These are phyloP conservation scores for Panagrolaimus sp. DNA, from an alignment of 1,140 invertebrate species.

Conservation along the genomic window DNA sequence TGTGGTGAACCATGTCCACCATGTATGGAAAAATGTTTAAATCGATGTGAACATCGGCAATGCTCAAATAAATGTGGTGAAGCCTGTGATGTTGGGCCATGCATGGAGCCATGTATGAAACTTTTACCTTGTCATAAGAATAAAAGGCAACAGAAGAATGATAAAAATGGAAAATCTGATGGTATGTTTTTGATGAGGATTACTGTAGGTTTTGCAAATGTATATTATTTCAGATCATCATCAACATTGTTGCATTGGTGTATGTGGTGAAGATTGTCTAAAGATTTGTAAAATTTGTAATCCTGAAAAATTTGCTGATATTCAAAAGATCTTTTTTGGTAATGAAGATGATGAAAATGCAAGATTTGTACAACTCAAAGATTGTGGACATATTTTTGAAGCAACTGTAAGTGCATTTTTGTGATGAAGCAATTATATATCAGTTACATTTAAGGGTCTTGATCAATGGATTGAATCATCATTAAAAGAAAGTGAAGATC, in stretches of 20 bases:
- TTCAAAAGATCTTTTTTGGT: conserved; percentile 51
- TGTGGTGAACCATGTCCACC: conserved; percentile 41
- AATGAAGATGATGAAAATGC: conserved; percentile 57
- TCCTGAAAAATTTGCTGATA: too few species aligned
- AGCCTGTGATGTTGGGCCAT: conserved; percentile 24
- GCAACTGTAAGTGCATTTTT: neutral
- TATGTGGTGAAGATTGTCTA: too few species aligned
- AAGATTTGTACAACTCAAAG: conserved; percentile 42
- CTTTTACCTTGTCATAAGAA: conserved; percentile 14
- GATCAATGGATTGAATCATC: too few species aligned
- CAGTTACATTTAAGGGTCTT: too few species aligned
- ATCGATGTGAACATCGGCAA: conserved; percentile 23
- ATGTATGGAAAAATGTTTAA: conserved; percentile 23
- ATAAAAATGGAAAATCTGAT: neutral
- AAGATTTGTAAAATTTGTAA: too few species aligned
- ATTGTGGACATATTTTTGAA: conserved; percentile 54
- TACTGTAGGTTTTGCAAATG: neutral
- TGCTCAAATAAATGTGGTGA: conserved; percentile 17
- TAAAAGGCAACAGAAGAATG: conserved; percentile 8
- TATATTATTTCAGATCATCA: neutral
- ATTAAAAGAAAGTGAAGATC: too few species aligned
- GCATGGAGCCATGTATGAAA: conserved; percentile 24
- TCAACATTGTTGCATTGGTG: neutral
- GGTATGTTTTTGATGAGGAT: neutral
- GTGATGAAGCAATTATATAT: too few species aligned